These are phyloP conservation scores for Crax fasciolata DNA, from an alignment of 2,797 vertebrate species.

Conservation along the genomic window DNA sequence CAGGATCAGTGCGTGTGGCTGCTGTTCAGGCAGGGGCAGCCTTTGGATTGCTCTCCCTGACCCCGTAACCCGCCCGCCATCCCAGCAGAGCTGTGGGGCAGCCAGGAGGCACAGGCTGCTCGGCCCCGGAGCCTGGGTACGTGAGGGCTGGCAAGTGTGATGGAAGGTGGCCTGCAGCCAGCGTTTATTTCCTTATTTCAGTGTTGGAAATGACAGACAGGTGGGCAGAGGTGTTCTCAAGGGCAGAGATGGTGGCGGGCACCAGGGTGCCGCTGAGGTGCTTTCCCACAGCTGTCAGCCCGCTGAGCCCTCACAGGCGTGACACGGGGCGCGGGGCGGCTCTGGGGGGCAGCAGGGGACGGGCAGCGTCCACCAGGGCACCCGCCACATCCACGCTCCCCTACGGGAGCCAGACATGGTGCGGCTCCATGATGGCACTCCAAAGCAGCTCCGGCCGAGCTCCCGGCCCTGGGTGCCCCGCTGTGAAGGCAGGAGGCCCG, in stretches of 20 bases:
- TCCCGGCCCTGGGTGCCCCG: neutral
- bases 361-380: neutral
- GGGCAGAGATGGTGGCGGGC: neutral
- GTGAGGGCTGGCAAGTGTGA: neutral
- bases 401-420: neutral
- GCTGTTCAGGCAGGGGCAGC: conserved; percentile 32
- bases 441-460: neutral
- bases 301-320: too few relatives aligned
- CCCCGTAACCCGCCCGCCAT: conserved; percentile 49
- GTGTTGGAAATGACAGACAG: neutral
- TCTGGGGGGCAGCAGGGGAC: neutral
- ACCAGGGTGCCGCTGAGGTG: neutral
- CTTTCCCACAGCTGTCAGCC: neutral
- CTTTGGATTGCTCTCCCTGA: conserved; percentile 67
- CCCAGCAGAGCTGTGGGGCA: conserved; percentile 20
- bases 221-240: neutral
- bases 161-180: conserved; percentile 10
- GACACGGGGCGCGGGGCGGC: neutral
- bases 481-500: neutral
- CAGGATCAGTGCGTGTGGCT: conserved; percentile 38
- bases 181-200: conserved; percentile 50
- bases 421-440: neutral
- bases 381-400: neutral
- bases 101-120: neutral
- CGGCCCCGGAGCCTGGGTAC: neutral